Evolutionary conservation across 2,888 invertebrate species (phyloP), one percentile per base, ranked within the genome.

Genomic region (Lymantria monacha): DNA sequence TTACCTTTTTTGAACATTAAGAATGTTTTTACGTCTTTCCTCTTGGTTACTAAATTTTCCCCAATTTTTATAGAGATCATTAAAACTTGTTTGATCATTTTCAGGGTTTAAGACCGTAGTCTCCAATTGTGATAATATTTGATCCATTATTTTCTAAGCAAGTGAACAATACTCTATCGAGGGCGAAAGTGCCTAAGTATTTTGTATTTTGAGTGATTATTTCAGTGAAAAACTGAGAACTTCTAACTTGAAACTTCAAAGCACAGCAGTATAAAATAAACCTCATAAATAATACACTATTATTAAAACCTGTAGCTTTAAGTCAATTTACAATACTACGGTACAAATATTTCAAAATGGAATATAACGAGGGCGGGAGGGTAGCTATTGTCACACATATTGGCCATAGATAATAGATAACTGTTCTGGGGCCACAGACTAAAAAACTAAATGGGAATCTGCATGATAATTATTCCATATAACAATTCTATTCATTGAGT

Each of bases 1-100:
- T 69, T 84, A 94, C 94, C 83, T 79, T 86, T 93, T 94, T 67
- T 94, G 93, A 13, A 79, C 76, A 50, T 91, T 79, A n/a, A 95
- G 79, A 37, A 93, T 75, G 64, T 88, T 79, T 52, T 80, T 81
- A 36, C 94, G 81, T 53, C 94, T 81, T 63, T 93, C 86, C 48
- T 93, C 90, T 75, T 93, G 93, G 46, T 75, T 76, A 12, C 77
- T 76, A 9, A 74, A 59, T 54, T 74, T 82, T 1, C 87, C 86
- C 76, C 81, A 81, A 57, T 89, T 87, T 73, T 91, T 91, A 52
- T 89, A 91, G 9, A 87, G 63, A 1, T 58, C 66, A 58, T 81
- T 81, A 58, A 72, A 81, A 54, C 67, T 65, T 62, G 63, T 75
- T 30, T 61, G 52, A 43, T 61, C 55, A n/a, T 58, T 49, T 33